These are phyloP conservation scores for Trinectes maculatus DNA, from an alignment of 2,113 vertebrate genomes.

Conservation along the genomic window DNA sequence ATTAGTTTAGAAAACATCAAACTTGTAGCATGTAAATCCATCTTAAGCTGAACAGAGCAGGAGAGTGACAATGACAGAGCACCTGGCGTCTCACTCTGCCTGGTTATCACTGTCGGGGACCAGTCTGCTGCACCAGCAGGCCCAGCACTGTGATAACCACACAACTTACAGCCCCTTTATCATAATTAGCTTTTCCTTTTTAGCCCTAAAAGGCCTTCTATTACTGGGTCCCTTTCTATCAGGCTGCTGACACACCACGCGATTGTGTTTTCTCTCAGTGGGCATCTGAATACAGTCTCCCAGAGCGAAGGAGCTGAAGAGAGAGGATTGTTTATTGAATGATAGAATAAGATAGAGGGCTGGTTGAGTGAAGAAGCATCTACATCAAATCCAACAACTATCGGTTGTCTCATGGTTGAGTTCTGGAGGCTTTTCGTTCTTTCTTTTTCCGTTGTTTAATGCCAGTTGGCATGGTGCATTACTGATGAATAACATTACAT, in stretches of 20 bases:
- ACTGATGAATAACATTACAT: too few species aligned
- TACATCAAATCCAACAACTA: slow-evolving; percentile 5
- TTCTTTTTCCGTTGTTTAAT: too few species aligned
- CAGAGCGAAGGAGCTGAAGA: slow-evolving; percentile 16
- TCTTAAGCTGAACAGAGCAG: slow-evolving; percentile 61
- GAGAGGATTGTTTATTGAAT: slow-evolving; percentile 35
- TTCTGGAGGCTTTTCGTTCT: too few species aligned
- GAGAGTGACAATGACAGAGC: slow-evolving; percentile 83
- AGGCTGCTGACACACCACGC: slow-evolving; percentile 69
- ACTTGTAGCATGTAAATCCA: slow-evolving; percentile 63
- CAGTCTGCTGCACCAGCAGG: slow-evolving; percentile 82
- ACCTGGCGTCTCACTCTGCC: slow-evolving; percentile 68
- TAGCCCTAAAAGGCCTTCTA: slow-evolving; percentile 83
- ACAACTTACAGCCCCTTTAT: slow-evolving; percentile 85
- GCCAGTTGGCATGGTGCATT: too few species aligned
- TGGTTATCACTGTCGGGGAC: slow-evolving; percentile 83
- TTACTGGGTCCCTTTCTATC: slow-evolving; percentile 81
- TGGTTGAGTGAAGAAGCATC: slow-evolving; percentile 1
- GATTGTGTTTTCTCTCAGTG: slow-evolving; percentile 74
- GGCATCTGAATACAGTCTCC: slow-evolving; percentile 60
- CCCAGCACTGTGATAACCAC: slow-evolving; percentile 82
- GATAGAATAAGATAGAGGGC: slow-evolving; percentile 14
- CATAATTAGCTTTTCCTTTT: slow-evolving; percentile 87
- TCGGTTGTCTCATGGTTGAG: neutral
- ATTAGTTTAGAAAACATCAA: slow-evolving; percentile 43